Base-by-base conservation (phyloP, 2,113 vertebrate genomes). In the Apodemus speciosus region DNA sequence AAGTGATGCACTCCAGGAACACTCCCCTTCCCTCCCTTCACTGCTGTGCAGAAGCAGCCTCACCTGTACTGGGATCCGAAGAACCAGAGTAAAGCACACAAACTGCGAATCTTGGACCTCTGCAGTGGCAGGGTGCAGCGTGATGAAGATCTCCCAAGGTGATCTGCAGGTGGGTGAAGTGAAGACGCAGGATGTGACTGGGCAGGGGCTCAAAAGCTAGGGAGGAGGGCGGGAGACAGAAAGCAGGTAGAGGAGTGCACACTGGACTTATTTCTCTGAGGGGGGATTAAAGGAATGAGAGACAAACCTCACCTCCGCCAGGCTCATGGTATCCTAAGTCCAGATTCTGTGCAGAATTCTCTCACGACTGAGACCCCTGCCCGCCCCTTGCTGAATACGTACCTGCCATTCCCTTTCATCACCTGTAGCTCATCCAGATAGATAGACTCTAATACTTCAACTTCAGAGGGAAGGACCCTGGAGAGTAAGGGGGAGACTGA, bases 361-460 rank as follows among this genome's bases (percentile, higher is more conserved):
- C 43, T 94, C 58, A 51, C 75, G 91, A 69, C 62, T 58, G 85
- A 94, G 81, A 87, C 25, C 88, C 79, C 75, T 72, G 69, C 43
- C 46, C 72, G 51, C 75, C 96, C 40, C 51, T 75, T 60, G 56
- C 9, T 49, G 79, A 75, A 93, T 96, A 96, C 96, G 91, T 97
- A 99, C 99, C 99, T 98, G 90, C 98, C 97, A 8, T 97, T 94
- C 89, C 96, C 98, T 96, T 97, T 98, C 88, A 91, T 92, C 90
- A 99, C 99, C 66, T 97, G 97, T 96, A 99, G 98, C 85, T 99
- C 99, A 64, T 99, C 99, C 98, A 99, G 98, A 91, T 99, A 99
- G 97, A 99, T 99, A 85, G 99, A 99, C 97, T 99, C 98, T 94
- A 99, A 98, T 81, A 99, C 99, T 97, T 99, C 99, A 75, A 99